These are phyloP conservation scores for Wiebesia pumilae DNA, from an alignment of 1,140 invertebrate genomes.

Conservation along the genomic window DNA sequence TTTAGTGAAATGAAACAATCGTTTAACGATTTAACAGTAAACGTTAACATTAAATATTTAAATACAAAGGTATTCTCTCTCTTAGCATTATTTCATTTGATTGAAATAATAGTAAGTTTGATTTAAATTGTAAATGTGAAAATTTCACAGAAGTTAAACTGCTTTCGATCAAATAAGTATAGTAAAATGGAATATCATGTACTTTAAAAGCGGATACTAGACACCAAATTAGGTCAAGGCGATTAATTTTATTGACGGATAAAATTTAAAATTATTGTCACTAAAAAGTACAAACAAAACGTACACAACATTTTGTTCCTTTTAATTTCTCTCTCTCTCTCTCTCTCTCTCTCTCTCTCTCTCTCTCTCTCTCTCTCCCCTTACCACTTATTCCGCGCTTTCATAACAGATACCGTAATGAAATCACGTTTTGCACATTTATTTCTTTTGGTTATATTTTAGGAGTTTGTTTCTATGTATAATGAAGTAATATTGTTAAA, in stretches of 20 bases:
- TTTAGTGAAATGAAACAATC: background rate
- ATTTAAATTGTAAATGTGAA: slow-evolving; percentile 28
- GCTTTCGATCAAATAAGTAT: slow-evolving; percentile 18
- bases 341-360: too few species aligned
- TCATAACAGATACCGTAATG: background rate
- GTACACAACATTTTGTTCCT: background rate
- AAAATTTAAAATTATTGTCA: slow-evolving; percentile 23
- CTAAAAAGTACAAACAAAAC: slow-evolving; percentile 18
- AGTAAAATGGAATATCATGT: slow-evolving; percentile 8
- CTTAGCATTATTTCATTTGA: background rate
- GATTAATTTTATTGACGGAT: slow-evolving; percentile 44
- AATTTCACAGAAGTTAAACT: slow-evolving; percentile 5
- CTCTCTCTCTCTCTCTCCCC: too few species aligned
- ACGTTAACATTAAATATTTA: background rate
- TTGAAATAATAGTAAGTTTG: slow-evolving; percentile 23
- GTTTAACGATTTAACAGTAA: background rate
- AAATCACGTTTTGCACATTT: background rate
- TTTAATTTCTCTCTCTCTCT: background rate
- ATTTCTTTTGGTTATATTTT: background rate
- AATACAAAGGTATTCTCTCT: background rate
- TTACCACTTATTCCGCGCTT: background rate
- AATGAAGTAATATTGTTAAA: background rate
- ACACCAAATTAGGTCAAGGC: slow-evolving; percentile 15
- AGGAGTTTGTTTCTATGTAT: background rate
- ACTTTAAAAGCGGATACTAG: slow-evolving; percentile 25